A percentile compares a stretch with the other conserved stretches of the same genome.
These are phyloP conservation scores for Montipora cactus DNA, from an alignment of 64 coral and sea anemone species.

Conservation along the genomic window DNA sequence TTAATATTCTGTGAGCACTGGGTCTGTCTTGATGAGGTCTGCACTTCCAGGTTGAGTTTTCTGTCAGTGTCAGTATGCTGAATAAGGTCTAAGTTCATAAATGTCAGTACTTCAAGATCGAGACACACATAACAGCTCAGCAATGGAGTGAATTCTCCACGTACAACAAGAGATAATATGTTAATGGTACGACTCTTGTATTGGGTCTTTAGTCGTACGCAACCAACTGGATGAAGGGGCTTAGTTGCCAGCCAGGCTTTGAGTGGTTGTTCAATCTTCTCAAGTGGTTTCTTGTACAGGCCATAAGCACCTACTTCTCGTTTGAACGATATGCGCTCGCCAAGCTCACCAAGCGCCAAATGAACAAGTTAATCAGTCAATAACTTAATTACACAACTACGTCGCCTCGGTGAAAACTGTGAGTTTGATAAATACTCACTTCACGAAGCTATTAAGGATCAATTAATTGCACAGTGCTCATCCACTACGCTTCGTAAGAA, in stretches of 20 bases:
- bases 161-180: conserved; percentile 65
- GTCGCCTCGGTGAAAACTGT: no score
- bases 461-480: no score
- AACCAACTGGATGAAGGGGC: conserved; percentile 24
- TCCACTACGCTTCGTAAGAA: no score
- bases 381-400: no score
- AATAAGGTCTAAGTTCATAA: conserved; percentile 47
- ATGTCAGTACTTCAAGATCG: conserved; percentile 45
- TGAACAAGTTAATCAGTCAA: no score
- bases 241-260: conserved; percentile 36
- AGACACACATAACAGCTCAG: conserved; percentile 69
- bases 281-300: conserved; percentile 32
- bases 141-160: conserved; percentile 61
- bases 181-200: conserved; percentile 10
- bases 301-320: not conserved
- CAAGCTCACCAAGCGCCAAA: no score
- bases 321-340: no score
- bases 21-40: not conserved
- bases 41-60: no score
- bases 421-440: no score
- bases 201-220: conserved; percentile 10
- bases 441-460: no score
- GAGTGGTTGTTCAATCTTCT: conserved; percentile 19
- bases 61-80: no score
- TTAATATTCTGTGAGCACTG: conserved; percentile 48